These are phyloP conservation scores for Muraenolepis orangiensis DNA, from an alignment of 2,797 vertebrate genomes.

Conservation along the genomic window DNA sequence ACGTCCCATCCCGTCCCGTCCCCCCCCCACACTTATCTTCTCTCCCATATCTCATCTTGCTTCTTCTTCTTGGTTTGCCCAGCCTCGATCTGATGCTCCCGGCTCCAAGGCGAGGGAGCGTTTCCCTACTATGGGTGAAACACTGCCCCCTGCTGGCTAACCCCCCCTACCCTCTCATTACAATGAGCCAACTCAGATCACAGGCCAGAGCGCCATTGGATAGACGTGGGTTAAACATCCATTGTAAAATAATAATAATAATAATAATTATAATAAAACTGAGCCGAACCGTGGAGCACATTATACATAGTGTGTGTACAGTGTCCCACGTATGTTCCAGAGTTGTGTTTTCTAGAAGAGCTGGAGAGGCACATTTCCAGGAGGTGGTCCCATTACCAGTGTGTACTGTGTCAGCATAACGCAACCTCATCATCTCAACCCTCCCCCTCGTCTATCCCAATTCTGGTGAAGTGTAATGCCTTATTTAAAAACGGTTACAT, in stretches of 20 bases:
- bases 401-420: background rate
- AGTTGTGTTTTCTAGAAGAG: background rate
- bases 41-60: background rate
- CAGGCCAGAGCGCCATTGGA: background rate
- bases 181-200: background rate
- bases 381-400: background rate
- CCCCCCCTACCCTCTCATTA: background rate
- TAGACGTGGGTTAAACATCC: background rate
- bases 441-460: background rate
- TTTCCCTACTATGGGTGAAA: background rate
- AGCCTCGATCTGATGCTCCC: background rate
- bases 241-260: no score
- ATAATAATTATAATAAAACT: background rate
- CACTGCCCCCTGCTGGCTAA: slow-evolving; percentile 16
- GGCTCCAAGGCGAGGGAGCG: background rate
- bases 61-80: slow-evolving; percentile 12
- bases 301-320: background rate
- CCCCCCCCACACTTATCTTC: background rate
- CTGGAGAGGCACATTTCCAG: background rate
- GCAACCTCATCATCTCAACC: background rate
- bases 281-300: background rate
- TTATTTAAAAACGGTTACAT: background rate
- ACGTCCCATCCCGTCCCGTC: slow-evolving; percentile 9
- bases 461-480: background rate
- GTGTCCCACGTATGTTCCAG: background rate